phyloP scores from a whole-genome alignment of 2,797 vertebrate species.

The Serranus cabrilla region DNA sequence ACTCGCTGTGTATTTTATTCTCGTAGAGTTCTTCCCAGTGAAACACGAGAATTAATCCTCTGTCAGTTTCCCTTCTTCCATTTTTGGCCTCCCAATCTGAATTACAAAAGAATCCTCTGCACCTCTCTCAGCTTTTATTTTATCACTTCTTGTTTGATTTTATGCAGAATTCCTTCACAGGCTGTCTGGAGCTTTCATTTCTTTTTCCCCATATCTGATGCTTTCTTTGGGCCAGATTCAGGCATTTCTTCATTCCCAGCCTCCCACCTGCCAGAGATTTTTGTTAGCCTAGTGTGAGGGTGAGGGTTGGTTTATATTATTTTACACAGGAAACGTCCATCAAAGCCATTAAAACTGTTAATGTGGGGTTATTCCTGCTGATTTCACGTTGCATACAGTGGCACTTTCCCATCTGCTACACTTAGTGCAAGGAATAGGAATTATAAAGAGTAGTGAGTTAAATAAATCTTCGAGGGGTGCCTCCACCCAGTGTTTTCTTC shows the following conservation, averaged over 20 bases:
- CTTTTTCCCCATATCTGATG: slow-evolving; percentile 21
- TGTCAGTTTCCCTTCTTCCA: slow-evolving; percentile 40
- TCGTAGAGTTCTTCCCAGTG: slow-evolving; percentile 27
- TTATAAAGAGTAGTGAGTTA: slow-evolving; percentile 31
- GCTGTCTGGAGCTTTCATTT: slow-evolving; percentile 44
- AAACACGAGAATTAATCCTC: slow-evolving; percentile 43
- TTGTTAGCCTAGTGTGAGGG: slow-evolving; percentile 55
- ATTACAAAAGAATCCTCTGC: slow-evolving; percentile 43
- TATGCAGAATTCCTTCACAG: slow-evolving; percentile 46
- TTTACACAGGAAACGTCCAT: slow-evolving; percentile 63
- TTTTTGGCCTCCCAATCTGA: slow-evolving; percentile 50
- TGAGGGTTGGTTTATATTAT: slow-evolving; percentile 50
- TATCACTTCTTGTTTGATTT: slow-evolving; percentile 48
- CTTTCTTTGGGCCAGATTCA: slow-evolving; percentile 37
- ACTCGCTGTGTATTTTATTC: slow-evolving; percentile 36
- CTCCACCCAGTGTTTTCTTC: slow-evolving; percentile 24
- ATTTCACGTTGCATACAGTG: slow-evolving; percentile 7
- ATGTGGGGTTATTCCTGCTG: slow-evolving; percentile 50
- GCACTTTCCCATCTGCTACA: slow-evolving; percentile 20
- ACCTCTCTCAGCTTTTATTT: slow-evolving; percentile 42
- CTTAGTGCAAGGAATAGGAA: slow-evolving; percentile 40
- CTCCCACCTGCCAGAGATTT: slow-evolving; percentile 47
- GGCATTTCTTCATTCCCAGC: slow-evolving; percentile 14
- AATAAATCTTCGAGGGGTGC: slow-evolving; percentile 45
- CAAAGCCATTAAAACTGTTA: slow-evolving; percentile 35